Evolutionary conservation across 2,888 invertebrate genomes (phyloP).

Genomic region (Dolichopus griseipennis): DNA sequence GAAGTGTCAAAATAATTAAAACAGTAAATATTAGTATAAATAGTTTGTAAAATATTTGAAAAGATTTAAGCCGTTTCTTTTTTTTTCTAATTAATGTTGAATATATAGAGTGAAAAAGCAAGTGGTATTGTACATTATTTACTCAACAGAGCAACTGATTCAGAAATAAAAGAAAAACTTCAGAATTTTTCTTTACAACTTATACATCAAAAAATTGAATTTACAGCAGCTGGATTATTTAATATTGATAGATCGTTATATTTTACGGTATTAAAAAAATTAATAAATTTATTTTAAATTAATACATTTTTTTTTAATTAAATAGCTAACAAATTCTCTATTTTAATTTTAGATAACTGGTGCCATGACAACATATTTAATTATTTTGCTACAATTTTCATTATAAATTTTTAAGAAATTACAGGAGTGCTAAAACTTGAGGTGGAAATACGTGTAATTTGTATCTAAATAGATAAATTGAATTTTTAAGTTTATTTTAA

Average conservation of each 20-base stretch:
- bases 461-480: too few species aligned
- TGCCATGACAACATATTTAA: constrained; percentile 42
- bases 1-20: constrained; percentile 39
- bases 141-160: constrained; percentile 34
- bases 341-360: constrained; percentile 36
- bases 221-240: constrained; percentile 43
- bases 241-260: constrained; percentile 41
- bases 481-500: too few species aligned
- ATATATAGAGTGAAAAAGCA: constrained; percentile 40
- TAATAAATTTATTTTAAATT: not conserved
- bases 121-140: constrained; percentile 38
- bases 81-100: too few species aligned
- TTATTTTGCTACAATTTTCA: constrained; percentile 43
- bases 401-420: too few species aligned
- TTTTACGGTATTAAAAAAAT: constrained; percentile 34
- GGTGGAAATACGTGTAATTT: too few species aligned
- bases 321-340: not conserved
- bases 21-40: constrained; percentile 27
- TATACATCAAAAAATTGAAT: constrained; percentile 39
- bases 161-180: constrained; percentile 36
- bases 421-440: too few species aligned
- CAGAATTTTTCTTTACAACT: constrained; percentile 42
- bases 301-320: not conserved
- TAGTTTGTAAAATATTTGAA: not conserved
- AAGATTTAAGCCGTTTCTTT: constrained; percentile 20